phyloP scores from a whole-genome alignment of 2,888 invertebrate species.

The Agrochola litura region DNA sequence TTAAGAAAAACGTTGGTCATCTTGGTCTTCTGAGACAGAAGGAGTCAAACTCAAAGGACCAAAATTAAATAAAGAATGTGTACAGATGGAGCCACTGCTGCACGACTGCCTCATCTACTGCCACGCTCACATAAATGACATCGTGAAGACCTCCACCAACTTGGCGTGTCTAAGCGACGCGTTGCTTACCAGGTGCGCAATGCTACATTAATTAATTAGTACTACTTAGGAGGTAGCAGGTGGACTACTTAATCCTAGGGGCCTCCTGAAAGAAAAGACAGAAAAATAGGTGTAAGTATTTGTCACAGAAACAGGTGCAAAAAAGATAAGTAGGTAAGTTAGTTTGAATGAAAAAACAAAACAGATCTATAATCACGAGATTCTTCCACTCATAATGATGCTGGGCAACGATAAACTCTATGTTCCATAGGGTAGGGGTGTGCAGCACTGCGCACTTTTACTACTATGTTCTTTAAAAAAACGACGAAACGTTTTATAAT shows the following conservation, averaged over 20 bases:
- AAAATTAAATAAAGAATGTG: neutral
- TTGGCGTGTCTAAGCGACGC: slow-evolving; percentile 96
- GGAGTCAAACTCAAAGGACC: neutral
- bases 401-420: too few relatives aligned
- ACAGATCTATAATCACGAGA: neutral
- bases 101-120: slow-evolving; percentile 96
- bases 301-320: neutral
- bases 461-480: too few relatives aligned
- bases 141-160: slow-evolving; percentile 96
- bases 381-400: too few relatives aligned
- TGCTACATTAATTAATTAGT: neutral
- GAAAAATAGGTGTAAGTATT: neutral
- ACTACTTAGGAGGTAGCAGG: neutral
- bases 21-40: too few relatives aligned
- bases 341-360: neutral
- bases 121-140: slow-evolving; percentile 96
- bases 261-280: neutral
- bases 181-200: slow-evolving; percentile 90
- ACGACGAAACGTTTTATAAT: too few relatives aligned
- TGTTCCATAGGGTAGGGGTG: too few relatives aligned
- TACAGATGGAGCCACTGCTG: slow-evolving; percentile 96
- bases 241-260: neutral
- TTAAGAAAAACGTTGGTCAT: neutral
- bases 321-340: neutral
- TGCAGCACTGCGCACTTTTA: too few relatives aligned